phyloP scores from a whole-genome alignment of 1,140 invertebrate genomes.

The Aphaenogaster ashmeadi region DNA sequence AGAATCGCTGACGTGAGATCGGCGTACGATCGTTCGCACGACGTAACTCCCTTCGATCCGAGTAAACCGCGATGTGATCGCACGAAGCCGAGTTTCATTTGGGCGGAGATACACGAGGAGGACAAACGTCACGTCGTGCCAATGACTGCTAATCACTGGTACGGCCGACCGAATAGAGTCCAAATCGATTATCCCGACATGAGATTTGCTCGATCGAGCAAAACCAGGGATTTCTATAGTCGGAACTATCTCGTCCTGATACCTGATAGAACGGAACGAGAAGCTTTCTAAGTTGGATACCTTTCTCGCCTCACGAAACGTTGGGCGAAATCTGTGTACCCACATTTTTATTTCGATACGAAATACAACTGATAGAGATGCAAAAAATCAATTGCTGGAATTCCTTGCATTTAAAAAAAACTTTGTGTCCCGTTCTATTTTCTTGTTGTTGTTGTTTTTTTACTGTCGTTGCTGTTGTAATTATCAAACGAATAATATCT shows the following conservation, averaged over 20 bases:
- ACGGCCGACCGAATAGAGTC: conserved; percentile 79
- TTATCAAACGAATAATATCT: background rate
- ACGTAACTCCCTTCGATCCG: conserved; percentile 74
- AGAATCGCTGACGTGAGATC: conserved; percentile 62
- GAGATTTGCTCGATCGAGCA: conserved; percentile 76
- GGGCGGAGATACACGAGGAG: conserved; percentile 80
- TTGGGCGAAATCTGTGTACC: background rate
- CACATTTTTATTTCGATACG: background rate
- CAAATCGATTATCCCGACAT: conserved; percentile 77
- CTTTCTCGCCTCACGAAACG: background rate
- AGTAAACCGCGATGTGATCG: conserved; percentile 77
- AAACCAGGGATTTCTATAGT: conserved; percentile 59
- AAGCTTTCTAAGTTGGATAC: background rate
- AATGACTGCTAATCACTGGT: conserved; percentile 77
- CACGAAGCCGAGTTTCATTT: conserved; percentile 72
- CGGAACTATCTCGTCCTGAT: conserved; percentile 9
- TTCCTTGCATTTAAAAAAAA: background rate
- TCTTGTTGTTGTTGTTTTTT: background rate
- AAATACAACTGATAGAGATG: background rate
- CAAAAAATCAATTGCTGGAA: background rate
- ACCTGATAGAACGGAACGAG: background rate
- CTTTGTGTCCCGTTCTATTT: background rate
- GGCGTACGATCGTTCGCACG: conserved; percentile 80
- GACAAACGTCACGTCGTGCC: conserved; percentile 76
- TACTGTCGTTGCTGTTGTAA: background rate